Evolutionary conservation across 2,888 invertebrate species (phyloP).

Genomic region (Eutolmus rufibarbis): DNA sequence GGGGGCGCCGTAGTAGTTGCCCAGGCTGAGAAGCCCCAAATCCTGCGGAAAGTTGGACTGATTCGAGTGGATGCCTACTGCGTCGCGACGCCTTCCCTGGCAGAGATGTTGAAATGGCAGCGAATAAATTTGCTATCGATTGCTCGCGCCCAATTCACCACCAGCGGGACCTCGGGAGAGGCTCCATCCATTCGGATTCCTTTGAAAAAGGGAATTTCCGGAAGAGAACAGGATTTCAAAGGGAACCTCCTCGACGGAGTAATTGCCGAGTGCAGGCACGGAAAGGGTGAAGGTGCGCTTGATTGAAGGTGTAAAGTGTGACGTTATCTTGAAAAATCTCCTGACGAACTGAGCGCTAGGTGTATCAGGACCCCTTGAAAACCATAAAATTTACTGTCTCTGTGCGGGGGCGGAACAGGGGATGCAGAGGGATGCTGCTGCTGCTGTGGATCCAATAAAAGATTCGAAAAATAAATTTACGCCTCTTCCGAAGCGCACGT

Average conservation of each 20-base stretch:
- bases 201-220: background rate
- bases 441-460: constrained; percentile 33
- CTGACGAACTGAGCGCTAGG: background rate
- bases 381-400: background rate
- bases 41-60: background rate
- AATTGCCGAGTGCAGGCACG: constrained; percentile 8
- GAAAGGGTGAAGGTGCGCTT: constrained; percentile 9
- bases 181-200: background rate
- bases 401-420: background rate
- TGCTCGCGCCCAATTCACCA: background rate
- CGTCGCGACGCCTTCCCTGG: background rate
- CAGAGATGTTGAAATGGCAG: background rate
- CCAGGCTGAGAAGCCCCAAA: background rate
- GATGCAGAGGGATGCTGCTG: background rate
- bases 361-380: background rate
- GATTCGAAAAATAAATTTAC: constrained; percentile 38
- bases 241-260: background rate
- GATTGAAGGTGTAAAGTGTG: constrained; percentile 33
- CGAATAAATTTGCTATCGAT: constrained; percentile 34
- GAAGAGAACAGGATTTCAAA: constrained; percentile 13
- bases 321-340: constrained; percentile 25
- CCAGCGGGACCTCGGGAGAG: background rate
- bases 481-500: background rate
- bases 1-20: background rate
- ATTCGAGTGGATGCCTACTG: background rate